Percentiles rank a stretch among this genome's conserved stretches.
Evolutionary conservation across 2,797 vertebrate genomes (phyloP).

Genomic region (Thunnus albacares): DNA sequence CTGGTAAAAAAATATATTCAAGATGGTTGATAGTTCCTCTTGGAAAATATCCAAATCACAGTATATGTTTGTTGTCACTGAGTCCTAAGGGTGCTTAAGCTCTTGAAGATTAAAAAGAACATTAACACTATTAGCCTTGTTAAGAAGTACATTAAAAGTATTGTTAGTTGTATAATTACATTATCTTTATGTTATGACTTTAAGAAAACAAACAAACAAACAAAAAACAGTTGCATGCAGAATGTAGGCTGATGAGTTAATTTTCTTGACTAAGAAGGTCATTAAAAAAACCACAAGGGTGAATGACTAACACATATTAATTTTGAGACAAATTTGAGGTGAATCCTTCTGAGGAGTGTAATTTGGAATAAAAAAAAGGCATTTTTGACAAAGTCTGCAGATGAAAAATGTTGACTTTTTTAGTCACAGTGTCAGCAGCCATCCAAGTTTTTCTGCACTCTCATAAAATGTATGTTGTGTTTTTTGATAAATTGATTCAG

Average conservation of each 20-base stretch:
- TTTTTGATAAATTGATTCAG: not conserved
- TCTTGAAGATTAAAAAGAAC: slow-evolving; percentile 23
- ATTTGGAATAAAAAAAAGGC: slow-evolving; percentile 12
- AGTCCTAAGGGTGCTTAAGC: slow-evolving; percentile 26
- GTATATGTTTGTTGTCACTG: slow-evolving; percentile 20
- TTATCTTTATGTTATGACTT: slow-evolving; percentile 22
- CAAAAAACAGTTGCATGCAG: no score
- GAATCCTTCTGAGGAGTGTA: not conserved
- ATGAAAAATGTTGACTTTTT: not conserved
- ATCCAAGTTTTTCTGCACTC: not conserved
- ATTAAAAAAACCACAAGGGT: no score
- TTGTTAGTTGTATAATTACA: slow-evolving; percentile 7
- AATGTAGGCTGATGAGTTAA: no score
- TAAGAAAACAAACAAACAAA: slow-evolving; percentile 1
- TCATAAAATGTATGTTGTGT: not conserved
- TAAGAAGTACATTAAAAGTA: no score
- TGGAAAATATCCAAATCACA: not conserved
- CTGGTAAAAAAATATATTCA: slow-evolving; percentile 18
- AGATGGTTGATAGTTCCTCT: slow-evolving; percentile 30
- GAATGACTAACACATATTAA: no score
- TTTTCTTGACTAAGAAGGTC: no score
- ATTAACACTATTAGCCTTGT: slow-evolving; percentile 9
- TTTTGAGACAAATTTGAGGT: no score
- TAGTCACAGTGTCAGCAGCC: not conserved
- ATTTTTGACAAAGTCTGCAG: slow-evolving; percentile 3